A percentile compares a stretch with the other conserved stretches of the same genome.
phyloP scores from a whole-genome alignment of 2,888 invertebrate species.

The Acleris sparsana region DNA sequence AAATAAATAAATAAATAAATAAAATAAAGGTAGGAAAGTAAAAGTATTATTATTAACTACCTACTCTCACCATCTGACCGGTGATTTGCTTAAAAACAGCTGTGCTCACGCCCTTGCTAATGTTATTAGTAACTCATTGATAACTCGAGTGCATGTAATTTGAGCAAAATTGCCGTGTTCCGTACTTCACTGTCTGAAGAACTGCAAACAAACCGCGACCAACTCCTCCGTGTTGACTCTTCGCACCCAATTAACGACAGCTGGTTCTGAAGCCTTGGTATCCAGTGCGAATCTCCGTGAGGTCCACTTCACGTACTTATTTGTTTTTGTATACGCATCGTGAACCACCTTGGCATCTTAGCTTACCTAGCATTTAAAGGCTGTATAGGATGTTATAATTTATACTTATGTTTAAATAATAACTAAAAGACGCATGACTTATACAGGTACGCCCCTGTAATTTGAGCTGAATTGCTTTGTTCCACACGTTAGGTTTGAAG shows the following conservation, averaged over 20 bases:
- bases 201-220: conserved; percentile 25
- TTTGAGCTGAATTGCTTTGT: too few relatives aligned
- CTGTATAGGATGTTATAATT: too few relatives aligned
- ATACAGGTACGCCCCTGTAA: too few relatives aligned
- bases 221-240: conserved; percentile 31
- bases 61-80: neutral
- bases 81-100: neutral
- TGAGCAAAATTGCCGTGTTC: conserved; percentile 22
- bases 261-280: conserved; percentile 51
- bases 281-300: conserved; percentile 70
- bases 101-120: neutral
- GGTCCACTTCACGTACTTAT: conserved; percentile 60
- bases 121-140: neutral
- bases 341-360: too few relatives aligned
- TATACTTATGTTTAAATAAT: too few relatives aligned
- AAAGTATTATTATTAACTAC: too few relatives aligned
- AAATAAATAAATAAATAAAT: too few relatives aligned
- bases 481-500: neutral
- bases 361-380: too few relatives aligned
- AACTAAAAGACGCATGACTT: too few relatives aligned
- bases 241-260: conserved; percentile 49
- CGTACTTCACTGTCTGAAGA: conserved; percentile 12
- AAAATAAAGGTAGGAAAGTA: too few relatives aligned
- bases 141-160: conserved; percentile 21
- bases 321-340: conserved; percentile 53